Conservation (phyloP, 2,113 vertebrate genomes). For the Phyllostomus hastatus region DNA sequence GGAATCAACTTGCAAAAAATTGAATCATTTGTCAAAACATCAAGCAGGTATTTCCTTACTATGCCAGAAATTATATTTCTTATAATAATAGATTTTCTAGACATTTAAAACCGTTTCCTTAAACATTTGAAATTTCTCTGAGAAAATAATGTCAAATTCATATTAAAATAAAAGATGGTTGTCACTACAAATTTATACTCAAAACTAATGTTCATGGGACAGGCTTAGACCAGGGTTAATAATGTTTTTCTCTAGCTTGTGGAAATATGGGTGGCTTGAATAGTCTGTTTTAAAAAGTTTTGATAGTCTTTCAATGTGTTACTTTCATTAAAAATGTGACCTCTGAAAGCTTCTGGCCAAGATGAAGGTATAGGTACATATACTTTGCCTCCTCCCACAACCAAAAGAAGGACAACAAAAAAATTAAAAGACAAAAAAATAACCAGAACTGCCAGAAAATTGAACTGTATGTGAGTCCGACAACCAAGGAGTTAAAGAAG, state of each 20-base stretch:
- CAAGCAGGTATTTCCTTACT: background rate
- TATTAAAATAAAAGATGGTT: background rate
- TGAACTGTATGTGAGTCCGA: too few species aligned
- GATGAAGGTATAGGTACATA: too few species aligned
- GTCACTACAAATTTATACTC: background rate
- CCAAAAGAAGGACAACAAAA: too few species aligned
- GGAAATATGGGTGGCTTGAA: background rate
- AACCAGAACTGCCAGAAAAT: too few species aligned
- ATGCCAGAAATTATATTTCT: background rate
- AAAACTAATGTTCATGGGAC: background rate
- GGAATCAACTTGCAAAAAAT: background rate
- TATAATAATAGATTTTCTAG: background rate
- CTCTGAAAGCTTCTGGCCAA: background rate
- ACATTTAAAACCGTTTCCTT: conserved; percentile 6
- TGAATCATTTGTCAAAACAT: background rate
- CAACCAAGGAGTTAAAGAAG: too few species aligned
- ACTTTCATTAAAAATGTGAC: background rate
- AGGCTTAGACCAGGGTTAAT: background rate
- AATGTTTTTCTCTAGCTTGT: background rate
- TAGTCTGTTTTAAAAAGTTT: background rate
- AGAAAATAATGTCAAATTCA: background rate
- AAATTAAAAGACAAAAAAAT: too few species aligned
- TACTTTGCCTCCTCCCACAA: too few species aligned
- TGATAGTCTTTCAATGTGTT: background rate
- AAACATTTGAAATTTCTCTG: conserved; percentile 16